These are phyloP conservation scores for Macaca mulatta DNA, from an alignment of 2,113 vertebrate genomes.

Conservation along the genomic window DNA sequence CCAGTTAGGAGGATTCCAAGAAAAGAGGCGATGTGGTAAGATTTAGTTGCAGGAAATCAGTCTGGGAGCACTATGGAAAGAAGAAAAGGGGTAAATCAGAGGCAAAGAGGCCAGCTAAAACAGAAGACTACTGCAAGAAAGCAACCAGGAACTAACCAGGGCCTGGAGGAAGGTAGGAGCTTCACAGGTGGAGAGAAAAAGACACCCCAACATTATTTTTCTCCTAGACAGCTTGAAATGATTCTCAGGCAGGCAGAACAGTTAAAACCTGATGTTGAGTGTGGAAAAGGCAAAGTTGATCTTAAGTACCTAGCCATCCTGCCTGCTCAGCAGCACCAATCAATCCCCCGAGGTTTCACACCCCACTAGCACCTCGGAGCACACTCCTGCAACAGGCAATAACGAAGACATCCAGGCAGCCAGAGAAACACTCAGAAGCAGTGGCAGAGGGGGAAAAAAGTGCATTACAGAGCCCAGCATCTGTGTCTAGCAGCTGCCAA, in stretches of 20 bases:
- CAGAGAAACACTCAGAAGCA: constrained; percentile 81
- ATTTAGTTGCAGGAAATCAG: not conserved
- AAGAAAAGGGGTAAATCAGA: not conserved
- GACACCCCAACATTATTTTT: not conserved
- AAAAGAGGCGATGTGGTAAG: not conserved
- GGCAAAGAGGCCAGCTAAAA: not conserved
- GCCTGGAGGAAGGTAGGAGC: too few species aligned
- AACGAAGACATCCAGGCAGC: constrained; percentile 83
- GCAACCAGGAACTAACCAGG: not conserved
- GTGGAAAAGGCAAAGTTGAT: constrained; percentile 60
- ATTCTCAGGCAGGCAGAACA: not conserved
- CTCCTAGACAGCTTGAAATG: not conserved
- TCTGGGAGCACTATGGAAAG: not conserved
- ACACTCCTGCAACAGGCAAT: constrained; percentile 77
- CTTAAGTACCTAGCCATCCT: constrained; percentile 64
- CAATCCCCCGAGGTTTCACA: constrained; percentile 72
- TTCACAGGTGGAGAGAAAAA: not conserved
- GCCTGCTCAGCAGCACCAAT: constrained; percentile 67
- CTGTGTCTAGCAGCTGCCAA: constrained; percentile 89
- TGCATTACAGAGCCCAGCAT: constrained; percentile 84
- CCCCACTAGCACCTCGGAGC: constrained; percentile 73
- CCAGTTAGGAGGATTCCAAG: not conserved
- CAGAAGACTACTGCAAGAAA: not conserved
- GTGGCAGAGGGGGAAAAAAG: constrained; percentile 75
- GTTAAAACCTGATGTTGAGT: not conserved